These are phyloP conservation scores for Brachystomella parvula DNA, from an alignment of 1,140 invertebrate genomes.

Conservation along the genomic window DNA sequence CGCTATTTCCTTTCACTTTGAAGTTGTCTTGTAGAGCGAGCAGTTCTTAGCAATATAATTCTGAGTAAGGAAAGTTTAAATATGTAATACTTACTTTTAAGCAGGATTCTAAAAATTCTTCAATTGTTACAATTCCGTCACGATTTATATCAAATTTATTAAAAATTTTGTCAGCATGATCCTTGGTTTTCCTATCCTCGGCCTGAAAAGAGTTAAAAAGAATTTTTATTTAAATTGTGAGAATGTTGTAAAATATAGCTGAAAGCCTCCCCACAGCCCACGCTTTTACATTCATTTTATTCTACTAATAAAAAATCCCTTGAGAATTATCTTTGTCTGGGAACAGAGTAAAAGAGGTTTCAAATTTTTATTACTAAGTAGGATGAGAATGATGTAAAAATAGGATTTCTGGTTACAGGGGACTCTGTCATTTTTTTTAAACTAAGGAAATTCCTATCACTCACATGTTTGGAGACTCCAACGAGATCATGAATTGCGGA, in stretches of 20 bases:
- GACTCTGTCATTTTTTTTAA: background rate
- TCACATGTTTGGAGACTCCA: slow-evolving; percentile 46
- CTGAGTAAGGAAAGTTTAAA: slow-evolving; percentile 10
- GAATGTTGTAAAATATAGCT: no score
- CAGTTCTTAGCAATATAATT: no score
- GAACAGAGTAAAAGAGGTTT: background rate
- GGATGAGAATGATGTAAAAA: background rate
- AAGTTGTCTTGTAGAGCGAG: no score
- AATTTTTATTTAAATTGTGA: background rate
- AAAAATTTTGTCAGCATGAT: slow-evolving; percentile 73
- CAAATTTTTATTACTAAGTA: no score
- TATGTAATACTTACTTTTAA: slow-evolving; percentile 57
- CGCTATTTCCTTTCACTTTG: no score
- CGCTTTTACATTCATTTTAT: no score
- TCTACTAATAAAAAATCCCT: no score
- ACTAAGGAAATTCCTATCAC: background rate
- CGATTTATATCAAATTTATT: slow-evolving; percentile 86
- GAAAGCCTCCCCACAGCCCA: no score
- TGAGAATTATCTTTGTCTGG: no score
- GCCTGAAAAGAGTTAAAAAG: slow-evolving; percentile 44
- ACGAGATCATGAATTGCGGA: slow-evolving; percentile 86
- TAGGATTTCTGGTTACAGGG: no score
- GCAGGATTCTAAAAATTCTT: slow-evolving; percentile 93
- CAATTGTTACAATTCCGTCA: slow-evolving; percentile 89
- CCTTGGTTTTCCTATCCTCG: slow-evolving; percentile 67